Evolutionary conservation across 2,113 vertebrate genomes (phyloP).

Genomic region (Mellivora capensis): DNA sequence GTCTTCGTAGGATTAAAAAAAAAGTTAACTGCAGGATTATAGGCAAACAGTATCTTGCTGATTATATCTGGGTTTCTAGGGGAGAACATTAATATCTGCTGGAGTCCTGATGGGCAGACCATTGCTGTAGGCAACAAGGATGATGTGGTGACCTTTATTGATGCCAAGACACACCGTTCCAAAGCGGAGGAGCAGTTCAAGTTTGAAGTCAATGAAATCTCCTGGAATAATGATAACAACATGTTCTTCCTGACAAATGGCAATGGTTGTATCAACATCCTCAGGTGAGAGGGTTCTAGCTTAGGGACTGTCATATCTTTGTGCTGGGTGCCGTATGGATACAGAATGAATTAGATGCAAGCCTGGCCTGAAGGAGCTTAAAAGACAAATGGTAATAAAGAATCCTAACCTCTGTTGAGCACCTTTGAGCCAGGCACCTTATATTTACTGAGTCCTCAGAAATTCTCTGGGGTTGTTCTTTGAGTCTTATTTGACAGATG

Average conservation of each 20-base stretch:
- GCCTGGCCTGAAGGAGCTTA: background rate
- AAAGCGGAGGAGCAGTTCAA: constrained; percentile 98
- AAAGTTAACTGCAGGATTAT: background rate
- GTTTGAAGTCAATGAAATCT: constrained; percentile 99
- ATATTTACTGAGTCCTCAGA: background rate
- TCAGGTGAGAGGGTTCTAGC: constrained; percentile 85
- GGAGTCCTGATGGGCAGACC: constrained; percentile 98
- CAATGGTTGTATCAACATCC: constrained; percentile 97
- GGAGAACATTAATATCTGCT: constrained; percentile 99
- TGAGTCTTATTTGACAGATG: background rate
- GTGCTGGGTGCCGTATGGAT: background rate
- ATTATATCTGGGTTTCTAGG: constrained; percentile 79
- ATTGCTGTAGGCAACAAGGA: constrained; percentile 99
- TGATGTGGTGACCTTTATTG: constrained; percentile 99
- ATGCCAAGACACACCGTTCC: constrained; percentile 95
- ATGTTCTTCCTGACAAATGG: constrained; percentile 99
- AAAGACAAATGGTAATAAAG: background rate
- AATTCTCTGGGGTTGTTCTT: background rate
- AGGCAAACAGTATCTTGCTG: constrained; percentile 6
- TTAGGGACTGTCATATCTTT: background rate
- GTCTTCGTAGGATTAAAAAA: background rate
- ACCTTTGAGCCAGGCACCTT: background rate
- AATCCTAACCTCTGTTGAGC: background rate
- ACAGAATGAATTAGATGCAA: background rate
- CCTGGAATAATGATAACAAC: constrained; percentile 99